These are phyloP conservation scores for Nebria salina DNA, from an alignment of 2,888 invertebrate species.

Conservation along the genomic window DNA sequence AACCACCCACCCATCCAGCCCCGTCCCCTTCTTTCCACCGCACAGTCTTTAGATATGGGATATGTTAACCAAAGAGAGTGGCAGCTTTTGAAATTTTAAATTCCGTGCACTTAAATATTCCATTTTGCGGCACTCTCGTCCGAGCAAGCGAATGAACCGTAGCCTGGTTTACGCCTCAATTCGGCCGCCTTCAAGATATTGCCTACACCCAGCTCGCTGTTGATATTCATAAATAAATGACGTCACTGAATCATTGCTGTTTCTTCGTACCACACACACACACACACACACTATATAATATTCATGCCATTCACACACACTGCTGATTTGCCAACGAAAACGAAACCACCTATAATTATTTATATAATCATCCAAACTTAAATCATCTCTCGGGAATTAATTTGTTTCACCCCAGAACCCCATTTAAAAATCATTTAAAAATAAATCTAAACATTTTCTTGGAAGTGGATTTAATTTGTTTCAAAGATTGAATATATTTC, in stretches of 20 bases:
- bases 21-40: conserved; percentile 12
- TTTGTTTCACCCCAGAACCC: no score
- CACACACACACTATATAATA: background rate
- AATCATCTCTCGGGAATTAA: no score
- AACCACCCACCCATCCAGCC: conserved; percentile 25
- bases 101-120: conserved; percentile 55
- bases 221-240: conserved; percentile 56
- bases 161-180: conserved; percentile 45
- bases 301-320: background rate
- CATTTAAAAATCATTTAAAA: no score
- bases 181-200: conserved; percentile 49
- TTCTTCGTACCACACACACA: background rate
- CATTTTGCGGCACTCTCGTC: conserved; percentile 53
- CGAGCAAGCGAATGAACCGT: conserved; percentile 24
- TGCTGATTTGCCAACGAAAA: background rate
- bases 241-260: conserved; percentile 22
- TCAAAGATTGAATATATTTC: background rate
- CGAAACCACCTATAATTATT: background rate
- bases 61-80: conserved; percentile 52
- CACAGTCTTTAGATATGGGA: conserved; percentile 54
- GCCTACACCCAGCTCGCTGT: conserved; percentile 46
- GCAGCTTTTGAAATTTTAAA: conserved; percentile 55
- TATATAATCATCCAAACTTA: no score
- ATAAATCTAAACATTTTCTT: no score
- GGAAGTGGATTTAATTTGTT: no score